These are phyloP conservation scores for Silurus asotus DNA, from an alignment of 2,113 vertebrate species.

Conservation along the genomic window DNA sequence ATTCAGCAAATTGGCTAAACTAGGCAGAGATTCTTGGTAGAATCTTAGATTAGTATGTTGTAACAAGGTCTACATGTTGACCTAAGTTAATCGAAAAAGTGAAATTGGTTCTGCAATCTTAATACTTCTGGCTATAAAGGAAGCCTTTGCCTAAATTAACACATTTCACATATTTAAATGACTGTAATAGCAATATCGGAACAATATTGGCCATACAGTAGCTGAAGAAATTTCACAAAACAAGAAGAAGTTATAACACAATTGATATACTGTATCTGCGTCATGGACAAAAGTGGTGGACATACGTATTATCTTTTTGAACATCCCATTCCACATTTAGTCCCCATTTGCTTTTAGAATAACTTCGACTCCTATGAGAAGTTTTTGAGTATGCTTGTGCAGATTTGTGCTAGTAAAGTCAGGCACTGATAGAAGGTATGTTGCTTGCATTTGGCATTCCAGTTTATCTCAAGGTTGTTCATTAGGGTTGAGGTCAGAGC, in stretches of 20 bases:
- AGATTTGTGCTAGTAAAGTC: too few relatives aligned
- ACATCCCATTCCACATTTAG: too few relatives aligned
- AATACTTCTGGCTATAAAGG: background rate
- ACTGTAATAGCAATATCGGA: background rate
- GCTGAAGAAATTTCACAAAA: background rate
- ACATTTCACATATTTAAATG: background rate
- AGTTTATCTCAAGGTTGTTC: too few relatives aligned
- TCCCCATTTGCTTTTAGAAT: too few relatives aligned
- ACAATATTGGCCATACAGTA: background rate
- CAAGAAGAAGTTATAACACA: background rate
- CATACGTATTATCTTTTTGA: too few relatives aligned
- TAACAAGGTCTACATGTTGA: background rate
- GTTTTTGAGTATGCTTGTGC: too few relatives aligned
- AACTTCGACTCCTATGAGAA: too few relatives aligned
- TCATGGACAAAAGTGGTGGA: too few relatives aligned
- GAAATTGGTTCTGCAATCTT: background rate
- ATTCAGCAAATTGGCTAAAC: background rate
- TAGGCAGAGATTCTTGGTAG: background rate
- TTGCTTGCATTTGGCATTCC: too few relatives aligned
- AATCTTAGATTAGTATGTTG: background rate
- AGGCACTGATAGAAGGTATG: too few relatives aligned
- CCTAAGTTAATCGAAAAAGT: background rate
- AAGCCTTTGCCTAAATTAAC: background rate
- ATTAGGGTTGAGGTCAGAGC: too few relatives aligned
- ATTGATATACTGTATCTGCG: too few relatives aligned